A percentile compares a stretch with the other conserved stretches of the same genome.
phyloP scores from a whole-genome alignment of 2,113 vertebrate species.

The Ardeotis arabs region DNA sequence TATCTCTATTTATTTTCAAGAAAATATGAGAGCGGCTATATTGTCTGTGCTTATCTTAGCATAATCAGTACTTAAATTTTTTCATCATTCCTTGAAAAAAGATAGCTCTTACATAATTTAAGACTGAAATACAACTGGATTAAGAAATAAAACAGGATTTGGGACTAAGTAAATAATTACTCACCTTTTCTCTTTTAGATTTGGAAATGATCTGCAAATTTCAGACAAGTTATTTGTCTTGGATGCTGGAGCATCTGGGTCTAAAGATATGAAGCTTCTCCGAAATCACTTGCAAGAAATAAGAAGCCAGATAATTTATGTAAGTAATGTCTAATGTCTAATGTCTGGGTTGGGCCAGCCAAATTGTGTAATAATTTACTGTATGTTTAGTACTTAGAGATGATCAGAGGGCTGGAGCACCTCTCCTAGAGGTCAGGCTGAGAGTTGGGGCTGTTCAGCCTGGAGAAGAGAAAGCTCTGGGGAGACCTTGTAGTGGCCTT shows the following conservation, averaged over 20 bases:
- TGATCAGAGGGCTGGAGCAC: no score
- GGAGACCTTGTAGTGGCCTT: no score
- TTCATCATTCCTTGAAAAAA: background rate
- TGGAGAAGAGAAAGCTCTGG: no score
- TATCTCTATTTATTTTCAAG: background rate
- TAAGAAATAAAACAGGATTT: background rate
- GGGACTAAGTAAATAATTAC: background rate
- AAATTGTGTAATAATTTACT: background rate
- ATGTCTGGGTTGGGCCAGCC: background rate
- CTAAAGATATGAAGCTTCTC: conserved; percentile 94
- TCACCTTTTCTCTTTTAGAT: conserved; percentile 72
- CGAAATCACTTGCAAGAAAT: conserved; percentile 92
- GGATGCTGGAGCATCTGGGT: conserved; percentile 92
- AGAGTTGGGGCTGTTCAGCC: no score
- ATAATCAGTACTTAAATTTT: background rate
- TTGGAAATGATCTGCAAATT: conserved; percentile 92
- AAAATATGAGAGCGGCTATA: background rate
- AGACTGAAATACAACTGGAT: background rate
- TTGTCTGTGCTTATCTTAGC: background rate
- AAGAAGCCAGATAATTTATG: conserved; percentile 86
- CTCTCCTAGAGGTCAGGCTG: no score
- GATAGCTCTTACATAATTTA: background rate
- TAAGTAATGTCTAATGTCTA: conserved; percentile 70
- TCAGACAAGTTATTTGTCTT: conserved; percentile 92
- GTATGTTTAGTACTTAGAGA: background rate